Evolutionary conservation across 2,113 vertebrate species (phyloP).

Genomic region (Malurus melanocephalus): DNA sequence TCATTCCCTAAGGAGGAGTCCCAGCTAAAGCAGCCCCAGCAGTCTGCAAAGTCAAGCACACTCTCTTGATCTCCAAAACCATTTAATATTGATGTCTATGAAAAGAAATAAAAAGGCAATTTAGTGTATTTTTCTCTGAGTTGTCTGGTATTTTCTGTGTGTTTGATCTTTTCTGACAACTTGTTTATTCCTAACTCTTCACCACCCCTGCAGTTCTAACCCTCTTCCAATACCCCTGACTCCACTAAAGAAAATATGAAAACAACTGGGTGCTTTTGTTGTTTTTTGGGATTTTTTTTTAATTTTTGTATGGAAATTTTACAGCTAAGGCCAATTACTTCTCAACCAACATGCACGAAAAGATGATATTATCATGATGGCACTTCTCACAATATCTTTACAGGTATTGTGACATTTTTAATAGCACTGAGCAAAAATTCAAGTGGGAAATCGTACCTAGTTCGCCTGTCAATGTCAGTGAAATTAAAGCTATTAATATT

Average conservation of each 20-base stretch:
- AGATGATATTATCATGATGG: not conserved
- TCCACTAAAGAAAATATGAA: not conserved
- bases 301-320: not conserved
- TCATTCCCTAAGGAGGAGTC: not conserved
- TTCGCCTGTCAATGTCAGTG: not conserved
- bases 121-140: not conserved
- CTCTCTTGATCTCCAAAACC: not conserved
- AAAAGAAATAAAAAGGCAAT: not conserved
- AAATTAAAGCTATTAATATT: slow-evolving; percentile 5
- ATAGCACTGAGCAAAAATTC: not conserved
- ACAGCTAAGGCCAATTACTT: not conserved
- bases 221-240: no score
- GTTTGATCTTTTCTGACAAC: not conserved
- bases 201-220: not conserved
- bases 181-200: not conserved
- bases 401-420: not conserved
- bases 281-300: not conserved
- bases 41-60: not conserved
- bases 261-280: not conserved
- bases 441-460: not conserved
- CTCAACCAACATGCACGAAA: not conserved
- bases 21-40: not conserved
- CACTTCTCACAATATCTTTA: not conserved
- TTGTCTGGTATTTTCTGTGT: not conserved
- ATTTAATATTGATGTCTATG: not conserved